phyloP scores from a whole-genome alignment of 2,888 invertebrate species.

The Zaprionus obscuricornis region DNA sequence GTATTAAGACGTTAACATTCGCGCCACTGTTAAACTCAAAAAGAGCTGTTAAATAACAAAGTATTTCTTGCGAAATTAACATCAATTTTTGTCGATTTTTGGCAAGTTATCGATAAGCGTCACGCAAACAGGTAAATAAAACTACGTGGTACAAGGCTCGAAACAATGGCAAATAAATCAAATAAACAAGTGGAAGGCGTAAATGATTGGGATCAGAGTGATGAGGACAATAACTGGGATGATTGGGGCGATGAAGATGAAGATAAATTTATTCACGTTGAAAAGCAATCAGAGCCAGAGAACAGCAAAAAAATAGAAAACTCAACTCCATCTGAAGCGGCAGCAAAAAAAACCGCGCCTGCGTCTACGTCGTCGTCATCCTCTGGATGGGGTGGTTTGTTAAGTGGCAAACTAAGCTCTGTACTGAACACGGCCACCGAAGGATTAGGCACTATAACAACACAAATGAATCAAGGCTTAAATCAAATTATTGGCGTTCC shows the following conservation, averaged over 20 bases:
- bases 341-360: background rate
- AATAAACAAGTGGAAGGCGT: constrained; percentile 28
- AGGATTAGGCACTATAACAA: constrained; percentile 90
- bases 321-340: constrained; percentile 1
- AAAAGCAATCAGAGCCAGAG: constrained; percentile 27
- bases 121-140: constrained; percentile 9
- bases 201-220: constrained; percentile 72
- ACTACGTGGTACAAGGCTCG: constrained; percentile 42
- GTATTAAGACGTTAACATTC: background rate
- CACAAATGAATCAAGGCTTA: constrained; percentile 92
- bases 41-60: background rate
- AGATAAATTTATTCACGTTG: constrained; percentile 59
- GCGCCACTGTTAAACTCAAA: constrained; percentile 2
- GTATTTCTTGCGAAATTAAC: constrained; percentile 19
- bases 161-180: constrained; percentile 54
- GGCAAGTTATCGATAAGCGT: constrained; percentile 14
- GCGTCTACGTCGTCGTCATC: constrained; percentile 28
- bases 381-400: constrained; percentile 83
- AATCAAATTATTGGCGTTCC: constrained; percentile 93
- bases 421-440: constrained; percentile 90
- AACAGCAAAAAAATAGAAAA: background rate
- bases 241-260: constrained; percentile 80
- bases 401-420: constrained; percentile 90
- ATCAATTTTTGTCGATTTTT: background rate
- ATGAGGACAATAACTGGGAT: constrained; percentile 79